A percentile compares a stretch with the other conserved stretches of the same genome.
These are phyloP conservation scores for Chloropsis cyanopogon DNA, from an alignment of 2,113 vertebrate genomes.

Conservation along the genomic window DNA sequence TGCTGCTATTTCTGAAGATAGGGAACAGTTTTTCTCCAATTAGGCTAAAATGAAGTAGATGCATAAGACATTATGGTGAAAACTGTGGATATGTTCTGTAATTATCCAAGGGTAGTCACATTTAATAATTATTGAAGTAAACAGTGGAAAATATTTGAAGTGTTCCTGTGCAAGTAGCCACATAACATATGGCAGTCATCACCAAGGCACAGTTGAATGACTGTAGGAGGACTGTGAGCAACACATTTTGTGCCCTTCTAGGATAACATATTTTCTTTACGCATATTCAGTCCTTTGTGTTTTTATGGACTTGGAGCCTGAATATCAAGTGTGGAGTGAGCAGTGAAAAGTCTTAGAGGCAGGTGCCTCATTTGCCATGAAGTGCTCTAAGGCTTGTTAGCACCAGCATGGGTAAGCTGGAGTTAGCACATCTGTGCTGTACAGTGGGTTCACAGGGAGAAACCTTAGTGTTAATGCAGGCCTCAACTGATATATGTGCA, in stretches of 20 bases:
- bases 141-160: constrained; percentile 32
- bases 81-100: neutral
- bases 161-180: neutral
- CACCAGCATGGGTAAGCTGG: neutral
- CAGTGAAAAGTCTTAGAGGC: neutral
- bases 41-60: neutral
- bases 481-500: neutral
- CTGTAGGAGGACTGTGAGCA: constrained; percentile 36
- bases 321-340: neutral
- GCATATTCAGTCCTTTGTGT: neutral
- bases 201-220: neutral
- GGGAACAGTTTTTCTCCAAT: neutral
- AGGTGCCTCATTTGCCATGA: neutral
- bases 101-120: neutral
- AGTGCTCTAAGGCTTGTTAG: neutral
- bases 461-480: neutral
- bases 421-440: neutral
- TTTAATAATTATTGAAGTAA: constrained; percentile 29
- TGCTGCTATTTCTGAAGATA: neutral
- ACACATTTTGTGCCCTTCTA: neutral
- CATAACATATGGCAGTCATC: constrained; percentile 41
- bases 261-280: neutral
- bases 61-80: neutral
- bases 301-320: neutral
- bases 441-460: neutral